These are phyloP conservation scores for Bergia puertoricense DNA, from an alignment of 92 coral and sea anemone genomes.

Conservation along the genomic window DNA sequence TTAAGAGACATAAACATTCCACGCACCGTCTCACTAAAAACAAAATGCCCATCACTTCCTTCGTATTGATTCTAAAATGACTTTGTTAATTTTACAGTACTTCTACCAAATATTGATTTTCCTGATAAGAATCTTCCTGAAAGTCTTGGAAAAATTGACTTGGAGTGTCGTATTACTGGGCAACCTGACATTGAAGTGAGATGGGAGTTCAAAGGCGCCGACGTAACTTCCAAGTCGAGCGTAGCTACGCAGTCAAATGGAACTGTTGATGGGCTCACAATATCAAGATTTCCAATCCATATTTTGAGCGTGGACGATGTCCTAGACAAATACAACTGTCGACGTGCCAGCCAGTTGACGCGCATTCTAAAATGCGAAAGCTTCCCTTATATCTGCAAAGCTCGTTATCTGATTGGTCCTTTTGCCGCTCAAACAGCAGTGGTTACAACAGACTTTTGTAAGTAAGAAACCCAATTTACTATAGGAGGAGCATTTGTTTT, in stretches of 20 bases:
- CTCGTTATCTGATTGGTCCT: neutral
- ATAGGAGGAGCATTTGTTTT: neutral
- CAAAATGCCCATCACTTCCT: too few species aligned
- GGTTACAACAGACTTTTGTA: neutral
- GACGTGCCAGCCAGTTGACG: neutral
- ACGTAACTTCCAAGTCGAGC: neutral
- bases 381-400: neutral
- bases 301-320: neutral
- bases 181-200: conserved; percentile 28
- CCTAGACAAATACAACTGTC: neutral
- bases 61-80: too few species aligned
- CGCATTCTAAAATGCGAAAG: neutral
- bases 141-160: neutral
- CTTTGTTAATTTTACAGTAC: neutral
- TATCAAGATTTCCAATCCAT: neutral
- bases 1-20: too few species aligned
- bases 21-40: too few species aligned
- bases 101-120: neutral
- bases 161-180: conserved; percentile 29
- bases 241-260: neutral
- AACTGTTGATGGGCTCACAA: neutral
- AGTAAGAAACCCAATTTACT: neutral
- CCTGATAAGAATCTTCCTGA: neutral
- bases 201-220: conserved; percentile 11
- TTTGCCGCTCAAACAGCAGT: neutral